These are phyloP conservation scores for Agrilus cyanescens DNA, from an alignment of 2,888 invertebrate genomes.

Conservation along the genomic window DNA sequence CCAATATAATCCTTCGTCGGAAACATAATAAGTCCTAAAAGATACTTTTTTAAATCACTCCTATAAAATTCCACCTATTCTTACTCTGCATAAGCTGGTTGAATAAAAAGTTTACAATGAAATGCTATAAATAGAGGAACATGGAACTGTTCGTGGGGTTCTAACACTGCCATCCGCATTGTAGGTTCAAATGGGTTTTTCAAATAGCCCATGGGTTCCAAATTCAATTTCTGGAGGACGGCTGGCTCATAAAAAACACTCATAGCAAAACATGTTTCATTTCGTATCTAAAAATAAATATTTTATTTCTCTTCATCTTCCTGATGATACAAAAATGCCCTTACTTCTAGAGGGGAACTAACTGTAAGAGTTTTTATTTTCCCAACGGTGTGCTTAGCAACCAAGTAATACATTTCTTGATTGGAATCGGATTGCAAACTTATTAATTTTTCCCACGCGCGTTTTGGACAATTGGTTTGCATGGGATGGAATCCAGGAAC, in stretches of 20 bases:
- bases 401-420: conserved; percentile 48
- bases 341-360: conserved; percentile 64
- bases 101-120: conserved; percentile 62
- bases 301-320: neutral
- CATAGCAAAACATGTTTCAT: conserved; percentile 65
- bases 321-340: neutral
- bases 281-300: conserved; percentile 44
- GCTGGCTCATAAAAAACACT: conserved; percentile 64
- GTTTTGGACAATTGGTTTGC: conserved; percentile 51
- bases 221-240: conserved; percentile 52
- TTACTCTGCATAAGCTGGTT: conserved; percentile 64
- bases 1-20: conserved; percentile 69
- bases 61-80: conserved; percentile 22
- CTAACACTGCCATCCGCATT: conserved; percentile 57
- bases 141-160: conserved; percentile 61
- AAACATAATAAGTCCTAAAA: conserved; percentile 54
- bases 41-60: neutral
- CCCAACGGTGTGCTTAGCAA: conserved; percentile 53
- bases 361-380: conserved; percentile 47
- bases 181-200: conserved; percentile 67
- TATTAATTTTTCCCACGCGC: conserved; percentile 51
- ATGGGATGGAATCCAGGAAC: conserved; percentile 53
- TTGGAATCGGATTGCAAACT: conserved; percentile 47
- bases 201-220: conserved; percentile 50
- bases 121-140: conserved; percentile 71